Evolutionary conservation across 2,113 vertebrate genomes (phyloP), one percentile per base, ranked within the genome.

Genomic region (Halichoerus grypus): DNA sequence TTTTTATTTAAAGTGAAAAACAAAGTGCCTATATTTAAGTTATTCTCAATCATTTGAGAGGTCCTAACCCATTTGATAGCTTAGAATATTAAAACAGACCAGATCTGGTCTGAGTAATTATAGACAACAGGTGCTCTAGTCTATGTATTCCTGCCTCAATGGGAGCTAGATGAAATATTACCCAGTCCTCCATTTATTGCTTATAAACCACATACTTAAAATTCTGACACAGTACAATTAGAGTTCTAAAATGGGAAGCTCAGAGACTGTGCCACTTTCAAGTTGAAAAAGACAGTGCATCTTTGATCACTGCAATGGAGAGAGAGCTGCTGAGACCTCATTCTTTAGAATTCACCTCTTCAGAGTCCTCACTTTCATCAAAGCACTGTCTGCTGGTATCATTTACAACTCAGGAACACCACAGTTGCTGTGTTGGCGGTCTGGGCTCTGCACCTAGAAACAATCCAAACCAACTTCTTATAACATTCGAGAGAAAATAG

Each of bases 381-480:
- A 99, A 99, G 26, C 95, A 76, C 98, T 97, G 7, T 98, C 98
- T 96, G 99, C 99, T 0, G 99, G 99, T 88, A 99, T 99, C 0
- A 99, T 99, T 81, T 99, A 99, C 97, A 99, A 81, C 93, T 99
- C 99, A 0, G 99, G 99, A 94, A 99, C 97, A 19, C 98, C 98
- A 67, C 98, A 99, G 98, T 99, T 99, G 98, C 98, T 99, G 95
- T 98, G 98, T 46, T 99, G 99, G 22, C 99, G 98, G 98, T 99
- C 97, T 99, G 99, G 36, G 99, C 99, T 0, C 99, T 99, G 4
- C 99, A 99, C 8, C 99, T 98, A 0, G 99, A 99, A 91, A 99
- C 99, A 33, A 99, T 99, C 99, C 99, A 99, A 97, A 99, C 99
- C 11, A 99, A 98, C 93, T 99, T 99, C 89, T 97, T 99, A 98